Evolutionary conservation across 2,113 vertebrate species (phyloP).

Genomic region (Brachirus orientalis): DNA sequence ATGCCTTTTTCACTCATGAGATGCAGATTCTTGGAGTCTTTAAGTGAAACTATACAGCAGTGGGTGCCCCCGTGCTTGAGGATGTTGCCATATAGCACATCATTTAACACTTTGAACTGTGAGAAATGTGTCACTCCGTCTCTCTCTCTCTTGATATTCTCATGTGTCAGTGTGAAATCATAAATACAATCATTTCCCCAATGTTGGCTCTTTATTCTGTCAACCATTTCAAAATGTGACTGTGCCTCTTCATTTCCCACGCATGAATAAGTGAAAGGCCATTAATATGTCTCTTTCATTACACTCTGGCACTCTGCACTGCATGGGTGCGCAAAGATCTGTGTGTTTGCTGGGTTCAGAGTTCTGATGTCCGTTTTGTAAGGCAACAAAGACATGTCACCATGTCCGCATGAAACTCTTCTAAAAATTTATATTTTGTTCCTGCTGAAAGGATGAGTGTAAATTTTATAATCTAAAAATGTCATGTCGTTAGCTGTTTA

Average conservation of each 20-base stretch:
- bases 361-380: conserved; percentile 78
- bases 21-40: conserved; percentile 31
- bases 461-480: not conserved
- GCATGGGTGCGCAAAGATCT: conserved; percentile 41
- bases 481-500: not conserved
- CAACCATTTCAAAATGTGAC: conserved; percentile 70
- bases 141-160: conserved; percentile 77
- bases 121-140: conserved; percentile 77
- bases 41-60: conserved; percentile 51
- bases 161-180: conserved; percentile 78
- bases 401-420: conserved; percentile 37
- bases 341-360: conserved; percentile 49
- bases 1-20: too few species aligned
- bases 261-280: conserved; percentile 80
- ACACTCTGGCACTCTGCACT: conserved; percentile 62
- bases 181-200: conserved; percentile 81
- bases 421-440: conserved; percentile 25
- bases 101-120: conserved; percentile 82
- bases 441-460: not conserved
- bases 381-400: conserved; percentile 64
- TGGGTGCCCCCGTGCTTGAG: conserved; percentile 46
- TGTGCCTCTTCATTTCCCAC: conserved; percentile 77
- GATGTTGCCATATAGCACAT: conserved; percentile 74
- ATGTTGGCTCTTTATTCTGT: conserved; percentile 77
- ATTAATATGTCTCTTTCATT: conserved; percentile 83